Evolutionary conservation across 2,888 invertebrate genomes (phyloP), one percentile per base, ranked within the genome.

Genomic region (Caenorhabditis sp.): DNA sequence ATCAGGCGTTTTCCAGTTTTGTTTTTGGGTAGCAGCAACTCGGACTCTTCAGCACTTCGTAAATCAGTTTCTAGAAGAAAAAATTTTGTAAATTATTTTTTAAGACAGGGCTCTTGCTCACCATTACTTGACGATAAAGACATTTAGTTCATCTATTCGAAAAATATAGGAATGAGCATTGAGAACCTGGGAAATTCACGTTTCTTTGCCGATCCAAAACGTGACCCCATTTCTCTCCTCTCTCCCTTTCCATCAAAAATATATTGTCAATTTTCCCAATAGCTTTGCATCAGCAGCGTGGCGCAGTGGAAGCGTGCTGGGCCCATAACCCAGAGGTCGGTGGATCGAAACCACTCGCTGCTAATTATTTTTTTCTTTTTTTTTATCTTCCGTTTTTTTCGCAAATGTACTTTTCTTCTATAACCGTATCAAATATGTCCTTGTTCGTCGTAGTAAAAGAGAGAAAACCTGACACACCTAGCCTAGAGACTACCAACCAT

Each of bases 321-420:
- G 92, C 92, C 92, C 92, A 92, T 92, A 92, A 92, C 92, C 93
- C 93, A 93, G 93, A 93, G 93, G 92, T 93, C 93, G 93, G 93
- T 93, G 85, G 88, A 88, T 88, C 87, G 88, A 88, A 88, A 88
- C 87, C 85, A 87, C 86, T 80, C 81, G 81, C 76, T 82, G 77
- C 82, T 80, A 78, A 63, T 66, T 17, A 60, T 66, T 74, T 68
- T 71, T 17, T 54, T 38, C 52, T 67, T 61, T 59, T 25, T 7
- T 43, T 43, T 17, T 43, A 3, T 17, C 36, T 36, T 10, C 7
- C 10, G 36, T 8, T 43, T 43, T 43, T 17, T 43, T 43, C 10
- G 31, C 43, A 17, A 43, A 43, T 43, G 43, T 43, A 43, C 43
- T 43, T 43, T 43, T 43, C 43, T 14, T 10, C 43, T 43, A 14